Evolutionary conservation across 2,888 invertebrate genomes (phyloP).

Genomic region (Meiosimyza platycephala): DNA sequence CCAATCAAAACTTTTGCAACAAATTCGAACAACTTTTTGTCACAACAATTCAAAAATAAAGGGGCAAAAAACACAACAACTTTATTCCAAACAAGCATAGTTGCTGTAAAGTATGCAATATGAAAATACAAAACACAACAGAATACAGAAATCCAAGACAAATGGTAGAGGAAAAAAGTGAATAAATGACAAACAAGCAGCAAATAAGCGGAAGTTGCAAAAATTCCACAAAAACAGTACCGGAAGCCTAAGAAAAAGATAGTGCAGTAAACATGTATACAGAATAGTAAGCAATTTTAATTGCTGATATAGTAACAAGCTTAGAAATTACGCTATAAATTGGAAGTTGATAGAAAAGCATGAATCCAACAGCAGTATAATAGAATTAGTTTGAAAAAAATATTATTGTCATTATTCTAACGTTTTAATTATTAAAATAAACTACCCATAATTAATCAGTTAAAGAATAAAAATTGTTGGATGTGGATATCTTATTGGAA

Average conservation of each 20-base stretch:
- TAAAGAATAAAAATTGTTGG: too few species aligned
- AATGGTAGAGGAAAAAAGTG: background rate
- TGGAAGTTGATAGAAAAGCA: too few species aligned
- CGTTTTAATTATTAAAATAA: too few species aligned
- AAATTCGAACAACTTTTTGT: background rate
- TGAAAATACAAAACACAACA: background rate
- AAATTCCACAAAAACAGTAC: constrained; percentile 20
- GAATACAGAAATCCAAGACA: background rate
- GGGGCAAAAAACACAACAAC: background rate
- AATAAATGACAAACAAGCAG: constrained; percentile 25
- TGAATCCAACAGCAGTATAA: too few species aligned
- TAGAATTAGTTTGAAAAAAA: too few species aligned
- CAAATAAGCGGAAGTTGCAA: constrained; percentile 23
- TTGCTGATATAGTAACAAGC: too few species aligned
- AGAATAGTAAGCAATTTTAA: too few species aligned
- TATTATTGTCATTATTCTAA: too few species aligned
- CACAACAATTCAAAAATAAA: background rate
- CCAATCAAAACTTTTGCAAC: constrained; percentile 7
- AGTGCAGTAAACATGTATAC: background rate
- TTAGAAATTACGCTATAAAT: too few species aligned
- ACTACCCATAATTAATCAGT: too few species aligned
- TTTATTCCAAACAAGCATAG: background rate
- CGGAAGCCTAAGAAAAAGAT: background rate
- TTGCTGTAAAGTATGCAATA: background rate
- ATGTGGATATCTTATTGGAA: too few species aligned